Base-by-base conservation (phyloP, 2,888 invertebrate genomes). In the Lypha dubia region DNA sequence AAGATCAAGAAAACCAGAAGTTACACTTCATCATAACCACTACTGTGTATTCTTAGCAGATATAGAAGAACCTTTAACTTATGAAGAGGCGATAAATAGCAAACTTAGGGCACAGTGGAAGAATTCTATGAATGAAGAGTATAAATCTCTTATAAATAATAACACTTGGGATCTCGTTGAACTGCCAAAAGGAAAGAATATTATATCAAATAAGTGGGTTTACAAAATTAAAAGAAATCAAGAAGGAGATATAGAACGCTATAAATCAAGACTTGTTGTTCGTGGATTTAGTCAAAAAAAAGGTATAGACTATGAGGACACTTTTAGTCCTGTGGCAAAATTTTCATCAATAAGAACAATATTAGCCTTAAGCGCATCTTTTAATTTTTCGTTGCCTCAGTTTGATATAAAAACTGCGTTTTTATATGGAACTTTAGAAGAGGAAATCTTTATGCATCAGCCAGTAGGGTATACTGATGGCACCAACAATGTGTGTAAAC, bases 231-330 rank as follows among this genome's bases (percentile, higher is more conserved):
- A 67, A 13, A 67, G 32, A 35, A 49, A 49, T 20, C 46, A 51
- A 67, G 24, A 51, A 67, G 24, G 75, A 15, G 15, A 24, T n/a
- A 56, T 51, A 13, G 56, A 38, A 24, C 35, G 75, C 1, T 83
- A 38, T 22, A 86, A 86, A 49, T 81, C 81, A 17, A 65, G 84
- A 56, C 46, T 82, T 38, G 79, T 85, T 28, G n/a, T n/a, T n/a
- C 51, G 86, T 38, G 86, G 84, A 11, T 87, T 87, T 60, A 83
- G 83, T 1, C 84, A 85, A 58, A 67, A 84, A 58, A 76, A 79
- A 60, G 85, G 86, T 3, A 46, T 86, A 4, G 84, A 86, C 15
- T 86, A 86, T 63, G 22, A 56, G 0, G 86, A 87, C n/a, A n/a
- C n/a, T n/a, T n/a, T n/a, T n/a, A n/a, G n/a, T n/a, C n/a, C n/a